Base-by-base conservation (phyloP, 30 jellyfish, hydroid and myxozoan species). In the Aurelia aurita region DNA sequence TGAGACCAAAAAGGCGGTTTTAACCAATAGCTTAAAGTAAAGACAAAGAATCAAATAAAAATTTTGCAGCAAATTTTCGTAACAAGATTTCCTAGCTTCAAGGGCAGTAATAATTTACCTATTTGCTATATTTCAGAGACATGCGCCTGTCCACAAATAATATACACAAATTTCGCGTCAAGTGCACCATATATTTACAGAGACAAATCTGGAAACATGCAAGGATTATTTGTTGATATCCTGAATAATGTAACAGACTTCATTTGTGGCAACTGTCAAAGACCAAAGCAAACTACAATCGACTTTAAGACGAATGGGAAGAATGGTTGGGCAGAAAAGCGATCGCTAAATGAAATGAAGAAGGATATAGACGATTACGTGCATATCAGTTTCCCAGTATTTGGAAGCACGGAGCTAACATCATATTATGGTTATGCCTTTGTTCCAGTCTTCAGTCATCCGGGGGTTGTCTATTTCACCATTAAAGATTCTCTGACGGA, bases 301-400 rank as follows among this genome's bases (percentile, higher is more conserved):
- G 85, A 88, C 58, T 88, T 47, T 46, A 63, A 11, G 22, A 68
- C 51, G 28, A 79, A 88, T 43, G 96, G 96, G 2, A 88, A 88
- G 69, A 88, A 88, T 57, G 89, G 88, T 15, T 78, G 86, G 89
- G 91, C 96, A 10, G 86, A 63, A 70, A 88, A 88, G 62, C 23
- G 73, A 12, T 71, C 89, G n/a, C 15, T 79, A 23, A 58, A 29
- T 5, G 88, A 57, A 43, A 71, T 88, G 81, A 78, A 69, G 65
- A 60, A 69, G n/a, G 92, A 88, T 54, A 79, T 88, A 23, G 96
- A 79, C 44, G 70, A 70, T 27, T 77, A 63, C 27, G 58, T 79
- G 6, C 91, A 60, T 10, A n/a, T 88, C 44, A 88, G 89, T 45
- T 88, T 88, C 59, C 96, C 96, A 3, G 80, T 75, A 6, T 79